Conservation (phyloP, 1,140 invertebrate genomes). For the Copidosoma floridanum region DNA sequence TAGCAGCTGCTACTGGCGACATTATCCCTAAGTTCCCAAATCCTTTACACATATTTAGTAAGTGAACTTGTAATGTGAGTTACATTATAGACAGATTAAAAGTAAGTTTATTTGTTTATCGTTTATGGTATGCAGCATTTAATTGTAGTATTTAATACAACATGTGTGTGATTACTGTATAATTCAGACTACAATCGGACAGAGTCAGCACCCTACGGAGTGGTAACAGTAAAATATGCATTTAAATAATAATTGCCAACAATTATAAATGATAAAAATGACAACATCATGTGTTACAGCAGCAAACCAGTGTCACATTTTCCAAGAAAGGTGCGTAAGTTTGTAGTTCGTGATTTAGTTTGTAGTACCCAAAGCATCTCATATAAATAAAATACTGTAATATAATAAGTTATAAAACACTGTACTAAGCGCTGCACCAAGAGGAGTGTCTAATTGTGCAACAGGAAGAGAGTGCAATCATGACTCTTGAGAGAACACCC, state of each 20-base stretch:
- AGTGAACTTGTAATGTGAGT: conserved; percentile 68
- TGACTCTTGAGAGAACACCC: conserved; percentile 71
- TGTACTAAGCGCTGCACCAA: too few species aligned
- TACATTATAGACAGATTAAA: conserved; percentile 74
- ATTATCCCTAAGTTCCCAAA: conserved; percentile 77
- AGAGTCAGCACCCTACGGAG: conserved; percentile 69
- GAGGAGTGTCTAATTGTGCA: conserved; percentile 58
- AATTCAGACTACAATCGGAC: conserved; percentile 55
- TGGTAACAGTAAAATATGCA: conserved; percentile 76
- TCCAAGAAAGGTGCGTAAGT: conserved; percentile 65
- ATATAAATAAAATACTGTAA: conserved; percentile 43
- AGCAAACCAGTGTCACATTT: conserved; percentile 73
- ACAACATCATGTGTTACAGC: conserved; percentile 72
- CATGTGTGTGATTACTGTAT: conserved; percentile 42
- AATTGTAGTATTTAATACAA: not conserved
- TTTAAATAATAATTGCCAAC: conserved; percentile 81
- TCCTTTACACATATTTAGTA: conserved; percentile 77
- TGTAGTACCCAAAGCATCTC: not conserved
- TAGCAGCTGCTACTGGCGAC: conserved; percentile 81
- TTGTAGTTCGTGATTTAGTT: not conserved
- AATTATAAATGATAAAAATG: conserved; percentile 72
- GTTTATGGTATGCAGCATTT: not conserved
- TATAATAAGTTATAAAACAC: too few species aligned
- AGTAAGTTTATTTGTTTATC: conserved; percentile 27
- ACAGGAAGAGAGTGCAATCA: conserved; percentile 80